phyloP scores from a whole-genome alignment of 2,113 vertebrate species.

The Myrmophylax atrothorax region DNA sequence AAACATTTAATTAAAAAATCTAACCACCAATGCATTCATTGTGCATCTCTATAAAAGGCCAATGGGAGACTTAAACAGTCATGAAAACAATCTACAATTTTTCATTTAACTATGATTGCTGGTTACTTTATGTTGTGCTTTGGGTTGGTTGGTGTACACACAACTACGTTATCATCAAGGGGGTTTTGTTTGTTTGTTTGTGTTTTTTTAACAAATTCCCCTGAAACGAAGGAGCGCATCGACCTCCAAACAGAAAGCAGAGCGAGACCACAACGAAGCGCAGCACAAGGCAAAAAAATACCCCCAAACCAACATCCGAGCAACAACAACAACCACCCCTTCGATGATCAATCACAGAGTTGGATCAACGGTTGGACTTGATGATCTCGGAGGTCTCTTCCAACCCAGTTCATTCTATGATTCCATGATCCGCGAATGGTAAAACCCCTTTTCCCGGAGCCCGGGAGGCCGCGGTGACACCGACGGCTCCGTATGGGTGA shows the following conservation, averaged over 20 bases:
- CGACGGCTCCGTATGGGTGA: too few relatives aligned
- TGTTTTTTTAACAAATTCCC: background rate
- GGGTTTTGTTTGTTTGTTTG: too few relatives aligned
- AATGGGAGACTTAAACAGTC: background rate
- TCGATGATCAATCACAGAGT: too few relatives aligned
- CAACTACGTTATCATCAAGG: fast-evolving
- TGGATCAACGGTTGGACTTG: too few relatives aligned
- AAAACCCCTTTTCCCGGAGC: too few relatives aligned
- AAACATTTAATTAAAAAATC: background rate
- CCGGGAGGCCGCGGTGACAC: too few relatives aligned
- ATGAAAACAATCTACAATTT: background rate
- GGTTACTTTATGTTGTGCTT: background rate
- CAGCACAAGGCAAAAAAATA: background rate
- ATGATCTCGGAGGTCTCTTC: too few relatives aligned
- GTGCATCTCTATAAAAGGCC: background rate
- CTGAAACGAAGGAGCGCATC: fast-evolving
- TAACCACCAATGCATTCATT: background rate
- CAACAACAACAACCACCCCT: background rate
- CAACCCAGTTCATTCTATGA: too few relatives aligned
- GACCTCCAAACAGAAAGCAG: background rate
- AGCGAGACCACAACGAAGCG: background rate
- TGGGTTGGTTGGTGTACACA: fast-evolving
- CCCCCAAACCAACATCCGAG: background rate
- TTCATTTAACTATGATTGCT: fast-evolving
- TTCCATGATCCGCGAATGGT: background rate